Conservation (phyloP, 2,113 vertebrate genomes). For the Heliornis fulica region DNA sequence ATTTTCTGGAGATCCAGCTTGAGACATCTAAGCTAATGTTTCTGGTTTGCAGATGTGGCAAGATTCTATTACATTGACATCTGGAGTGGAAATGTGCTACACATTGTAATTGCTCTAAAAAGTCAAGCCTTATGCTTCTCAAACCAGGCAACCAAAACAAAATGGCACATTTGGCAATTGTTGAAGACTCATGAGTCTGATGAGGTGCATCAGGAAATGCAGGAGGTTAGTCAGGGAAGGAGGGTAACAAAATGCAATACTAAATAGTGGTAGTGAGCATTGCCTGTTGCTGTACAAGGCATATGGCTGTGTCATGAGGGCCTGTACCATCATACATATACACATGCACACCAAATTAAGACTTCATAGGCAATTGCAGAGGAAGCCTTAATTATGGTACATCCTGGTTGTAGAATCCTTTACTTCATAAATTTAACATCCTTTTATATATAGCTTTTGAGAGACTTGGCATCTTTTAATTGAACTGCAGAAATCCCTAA, state of each 20-base stretch:
- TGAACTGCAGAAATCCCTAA: neutral
- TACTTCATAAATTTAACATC: neutral
- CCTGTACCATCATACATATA: neutral
- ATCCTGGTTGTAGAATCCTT: neutral
- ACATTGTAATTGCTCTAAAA: neutral
- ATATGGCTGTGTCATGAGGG: neutral
- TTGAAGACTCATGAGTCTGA: neutral
- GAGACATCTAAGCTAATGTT: neutral
- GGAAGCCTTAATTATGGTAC: neutral
- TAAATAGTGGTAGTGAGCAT: neutral
- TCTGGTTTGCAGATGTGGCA: slow-evolving; percentile 35
- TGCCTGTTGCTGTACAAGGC: neutral
- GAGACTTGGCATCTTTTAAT: neutral
- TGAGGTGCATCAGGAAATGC: neutral
- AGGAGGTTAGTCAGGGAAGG: neutral
- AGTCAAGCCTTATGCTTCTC: neutral
- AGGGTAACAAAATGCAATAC: neutral
- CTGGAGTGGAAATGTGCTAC: neutral
- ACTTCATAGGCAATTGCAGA: neutral
- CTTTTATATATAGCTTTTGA: neutral
- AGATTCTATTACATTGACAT: neutral
- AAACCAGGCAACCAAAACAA: neutral
- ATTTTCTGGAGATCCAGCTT: neutral
- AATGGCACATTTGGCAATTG: neutral
- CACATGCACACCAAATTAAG: neutral